These are phyloP conservation scores for Festucalex cinctus DNA, from an alignment of 2,113 vertebrate species.

Conservation along the genomic window DNA sequence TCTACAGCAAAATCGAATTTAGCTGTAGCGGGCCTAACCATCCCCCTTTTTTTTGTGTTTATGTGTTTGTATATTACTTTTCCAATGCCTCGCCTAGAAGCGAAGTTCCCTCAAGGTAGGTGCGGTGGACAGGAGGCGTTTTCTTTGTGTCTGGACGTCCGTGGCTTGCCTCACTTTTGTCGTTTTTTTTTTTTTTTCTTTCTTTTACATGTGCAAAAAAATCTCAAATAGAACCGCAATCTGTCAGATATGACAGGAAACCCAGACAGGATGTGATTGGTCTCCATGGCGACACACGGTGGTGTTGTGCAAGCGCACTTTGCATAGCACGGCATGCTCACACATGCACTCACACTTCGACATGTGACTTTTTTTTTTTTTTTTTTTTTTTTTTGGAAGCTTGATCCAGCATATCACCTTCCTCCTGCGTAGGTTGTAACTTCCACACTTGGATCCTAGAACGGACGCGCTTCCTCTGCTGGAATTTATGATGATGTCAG, in stretches of 20 bases:
- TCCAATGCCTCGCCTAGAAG: slow-evolving; percentile 68
- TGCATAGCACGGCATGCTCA: slow-evolving; percentile 41
- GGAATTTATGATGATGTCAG: slow-evolving; percentile 16
- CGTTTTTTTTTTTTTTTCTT: slow-evolving; percentile 20
- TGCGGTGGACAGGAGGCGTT: slow-evolving; percentile 39
- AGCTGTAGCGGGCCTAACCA: slow-evolving; percentile 59
- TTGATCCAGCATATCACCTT: slow-evolving; percentile 27
- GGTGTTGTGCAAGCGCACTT: slow-evolving; percentile 17
- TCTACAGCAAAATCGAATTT: slow-evolving; percentile 51
- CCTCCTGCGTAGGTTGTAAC: slow-evolving; percentile 14
- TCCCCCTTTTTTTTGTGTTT: slow-evolving; percentile 38
- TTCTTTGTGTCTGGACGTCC: slow-evolving; percentile 43
- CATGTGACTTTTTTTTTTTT: slow-evolving; percentile 3
- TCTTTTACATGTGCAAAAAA: slow-evolving; percentile 25
- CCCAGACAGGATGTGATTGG: slow-evolving; percentile 56
- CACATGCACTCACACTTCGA: slow-evolving; percentile 10
- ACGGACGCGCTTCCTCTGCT: slow-evolving; percentile 7
- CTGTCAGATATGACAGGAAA: not conserved
- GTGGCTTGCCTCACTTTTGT: slow-evolving; percentile 39
- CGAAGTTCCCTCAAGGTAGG: slow-evolving; percentile 75
- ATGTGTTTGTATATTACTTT: slow-evolving; percentile 49
- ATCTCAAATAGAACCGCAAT: not conserved
- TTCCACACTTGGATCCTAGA: slow-evolving; percentile 30
- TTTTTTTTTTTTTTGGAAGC: slow-evolving; percentile 16
- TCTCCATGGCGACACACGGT: slow-evolving; percentile 25